Base-by-base conservation (phyloP, 1,140 invertebrate species). In the Nasonia vitripennis region DNA sequence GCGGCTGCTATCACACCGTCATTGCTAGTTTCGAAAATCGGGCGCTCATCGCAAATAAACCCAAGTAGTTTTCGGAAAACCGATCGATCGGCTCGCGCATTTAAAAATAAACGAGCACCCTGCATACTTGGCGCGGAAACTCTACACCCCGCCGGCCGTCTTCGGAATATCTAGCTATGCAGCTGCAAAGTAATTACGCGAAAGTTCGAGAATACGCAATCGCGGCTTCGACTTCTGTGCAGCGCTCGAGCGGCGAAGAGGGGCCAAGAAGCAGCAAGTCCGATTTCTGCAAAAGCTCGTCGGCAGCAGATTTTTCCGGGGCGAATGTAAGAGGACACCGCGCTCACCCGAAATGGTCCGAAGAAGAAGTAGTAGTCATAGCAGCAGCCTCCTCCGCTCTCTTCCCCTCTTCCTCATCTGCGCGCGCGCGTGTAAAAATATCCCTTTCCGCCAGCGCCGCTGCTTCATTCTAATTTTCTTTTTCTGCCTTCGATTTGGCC, bases 291-390 rank as follows among this genome's bases (percentile, higher is more conserved):
- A 5, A n/a, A 20, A 62, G 55, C 55, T 62, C 51, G 51, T 37
- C 17, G 51, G 51, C 17, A 9, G 67, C n/a, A 7, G 23, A 71
- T 71, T 71, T 71, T 73, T 68, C 83, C 67, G 80, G 14, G 80
- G 12, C 23, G 81, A 81, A 77, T 87, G 92, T 93, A 92, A 93
- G 90, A 86, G 85, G 91, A 92, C 89, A 93, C 91, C 91, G 87
- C 89, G 89, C 89, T 92, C 91, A 91, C 92, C 92, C 91, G 91
- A 93, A 93, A 93, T 91, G 92, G 92, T 90, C 89, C 90, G 91
- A 87, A 83, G 83, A 20, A 85, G 71, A n/a, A 79, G 70, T 87
- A 79, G 70, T 87, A 34, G 62, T 75, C 34, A 34, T 1, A 27
- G 23, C 41, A 10, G 41, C 41, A 41, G 41, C 34, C 37, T 41